phyloP scores from a whole-genome alignment of 2,888 invertebrate genomes.

The Zaprionus obscuricornis region DNA sequence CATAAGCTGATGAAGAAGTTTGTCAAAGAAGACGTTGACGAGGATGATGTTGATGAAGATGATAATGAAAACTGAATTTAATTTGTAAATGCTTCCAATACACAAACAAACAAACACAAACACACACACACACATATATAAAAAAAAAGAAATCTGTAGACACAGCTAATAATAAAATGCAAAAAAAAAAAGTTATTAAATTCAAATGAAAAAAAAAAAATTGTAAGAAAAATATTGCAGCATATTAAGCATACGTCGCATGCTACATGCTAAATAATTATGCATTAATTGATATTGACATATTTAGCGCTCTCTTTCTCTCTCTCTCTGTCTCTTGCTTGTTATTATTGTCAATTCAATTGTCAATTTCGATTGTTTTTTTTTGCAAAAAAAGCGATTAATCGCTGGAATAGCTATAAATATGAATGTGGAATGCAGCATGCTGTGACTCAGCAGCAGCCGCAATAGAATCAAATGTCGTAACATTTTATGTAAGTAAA shows the following conservation, averaged over 20 bases:
- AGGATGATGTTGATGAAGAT: conserved; percentile 26
- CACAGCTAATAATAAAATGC: conserved; percentile 61
- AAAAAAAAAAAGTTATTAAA: conserved; percentile 35
- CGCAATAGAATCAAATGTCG: too few relatives aligned
- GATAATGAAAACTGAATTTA: conserved; percentile 28
- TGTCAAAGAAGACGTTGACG: too few relatives aligned
- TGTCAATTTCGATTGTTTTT: conserved; percentile 26
- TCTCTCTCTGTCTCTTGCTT: too few relatives aligned
- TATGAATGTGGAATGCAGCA: too few relatives aligned
- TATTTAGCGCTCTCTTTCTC: too few relatives aligned
- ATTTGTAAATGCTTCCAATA: conserved; percentile 66
- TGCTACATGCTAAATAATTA: conserved; percentile 54
- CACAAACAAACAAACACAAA: conserved; percentile 13
- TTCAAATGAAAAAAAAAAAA: background rate
- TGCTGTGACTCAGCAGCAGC: conserved; percentile 16
- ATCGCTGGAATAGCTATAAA: too few relatives aligned
- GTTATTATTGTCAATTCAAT: conserved; percentile 53
- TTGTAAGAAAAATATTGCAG: conserved; percentile 33
- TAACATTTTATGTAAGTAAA: conserved; percentile 30
- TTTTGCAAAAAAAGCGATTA: too few relatives aligned
- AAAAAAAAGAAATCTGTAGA: conserved; percentile 7
- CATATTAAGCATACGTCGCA: conserved; percentile 47
- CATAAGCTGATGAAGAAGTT: too few relatives aligned
- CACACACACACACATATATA: conserved; percentile 24
- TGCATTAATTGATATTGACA: conserved; percentile 65